These are phyloP conservation scores for Pangasius mekongensis DNA, from an alignment of 2,797 vertebrate species.

Conservation along the genomic window DNA sequence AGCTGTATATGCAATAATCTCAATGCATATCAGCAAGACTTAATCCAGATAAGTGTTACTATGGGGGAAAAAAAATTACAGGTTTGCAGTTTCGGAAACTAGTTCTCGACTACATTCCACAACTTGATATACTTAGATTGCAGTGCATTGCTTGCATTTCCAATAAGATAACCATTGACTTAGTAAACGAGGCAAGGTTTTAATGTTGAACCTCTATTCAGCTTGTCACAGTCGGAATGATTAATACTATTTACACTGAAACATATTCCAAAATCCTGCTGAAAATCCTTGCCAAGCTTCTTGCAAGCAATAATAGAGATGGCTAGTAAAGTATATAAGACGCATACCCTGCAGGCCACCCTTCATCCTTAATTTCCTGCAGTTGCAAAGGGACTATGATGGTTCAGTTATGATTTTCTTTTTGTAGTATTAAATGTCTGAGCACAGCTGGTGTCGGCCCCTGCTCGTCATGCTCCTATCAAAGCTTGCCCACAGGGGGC, in stretches of 20 bases:
- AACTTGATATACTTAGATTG: background rate
- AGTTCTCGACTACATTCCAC: conserved; percentile 11
- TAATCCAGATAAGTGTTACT: conserved; percentile 29
- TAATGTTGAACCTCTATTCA: background rate
- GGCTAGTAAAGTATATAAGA: background rate
- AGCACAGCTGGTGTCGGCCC: conserved; percentile 39
- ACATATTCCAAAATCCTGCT: background rate
- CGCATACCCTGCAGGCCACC: background rate
- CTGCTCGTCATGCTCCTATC: conserved; percentile 20
- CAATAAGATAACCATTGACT: background rate
- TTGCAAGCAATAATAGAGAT: background rate
- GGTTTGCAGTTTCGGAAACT: conserved; percentile 29
- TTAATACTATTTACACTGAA: background rate
- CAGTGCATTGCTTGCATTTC: background rate
- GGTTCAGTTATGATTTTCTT: conserved; percentile 1
- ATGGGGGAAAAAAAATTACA: background rate
- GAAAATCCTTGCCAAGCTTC: background rate
- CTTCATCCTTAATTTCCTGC: conserved; percentile 24
- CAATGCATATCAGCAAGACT: conserved; percentile 33
- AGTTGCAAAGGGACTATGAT: background rate
- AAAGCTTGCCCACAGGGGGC: conserved; percentile 9
- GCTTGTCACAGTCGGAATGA: background rate
- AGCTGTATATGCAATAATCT: too few relatives aligned
- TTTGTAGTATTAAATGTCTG: conserved; percentile 5
- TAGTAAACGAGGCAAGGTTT: background rate